Conservation (phyloP, 2,888 invertebrate genomes). For the Hoplodrina blanda region DNA sequence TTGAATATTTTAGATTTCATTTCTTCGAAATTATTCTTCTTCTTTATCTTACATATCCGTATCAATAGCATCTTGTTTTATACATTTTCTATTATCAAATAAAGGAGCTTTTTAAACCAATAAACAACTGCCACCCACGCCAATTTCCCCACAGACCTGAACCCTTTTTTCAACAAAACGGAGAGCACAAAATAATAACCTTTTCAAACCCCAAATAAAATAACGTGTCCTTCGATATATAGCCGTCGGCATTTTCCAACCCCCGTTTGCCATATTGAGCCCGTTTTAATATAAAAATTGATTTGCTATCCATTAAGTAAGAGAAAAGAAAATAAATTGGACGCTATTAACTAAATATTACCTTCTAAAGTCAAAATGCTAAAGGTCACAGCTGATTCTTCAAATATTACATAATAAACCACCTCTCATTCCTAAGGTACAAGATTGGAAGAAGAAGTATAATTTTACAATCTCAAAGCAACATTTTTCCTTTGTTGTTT, state of each 20-base stretch:
- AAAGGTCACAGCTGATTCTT: conserved; percentile 42
- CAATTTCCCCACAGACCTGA: not conserved
- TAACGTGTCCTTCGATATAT: conserved; percentile 7
- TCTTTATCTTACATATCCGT: not conserved
- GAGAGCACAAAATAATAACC: conserved; percentile 17
- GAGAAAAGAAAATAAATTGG: conserved; percentile 29
- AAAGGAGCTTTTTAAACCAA: conserved; percentile 13
- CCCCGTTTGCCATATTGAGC: conserved; percentile 7
- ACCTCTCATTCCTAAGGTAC: conserved; percentile 9
- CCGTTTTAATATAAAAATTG: conserved; percentile 16
- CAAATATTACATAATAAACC: conserved; percentile 20
- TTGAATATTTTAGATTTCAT: not conserved
- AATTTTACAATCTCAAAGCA: conserved; percentile 26
- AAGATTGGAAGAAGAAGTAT: conserved; percentile 1
- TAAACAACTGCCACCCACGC: conserved; percentile 13
- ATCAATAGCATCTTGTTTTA: not conserved
- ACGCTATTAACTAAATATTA: conserved; percentile 21
- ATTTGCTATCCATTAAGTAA: conserved; percentile 29
- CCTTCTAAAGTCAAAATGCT: conserved; percentile 39
- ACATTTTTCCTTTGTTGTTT: conserved; percentile 38
- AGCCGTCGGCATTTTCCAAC: conserved; percentile 30
- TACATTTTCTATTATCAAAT: not conserved
- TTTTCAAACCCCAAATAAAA: conserved; percentile 15
- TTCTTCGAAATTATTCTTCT: not conserved
- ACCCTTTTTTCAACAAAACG: conserved; percentile 10